Evolutionary conservation across 1,140 invertebrate genomes (phyloP).

Genomic region (Atta texana): DNA sequence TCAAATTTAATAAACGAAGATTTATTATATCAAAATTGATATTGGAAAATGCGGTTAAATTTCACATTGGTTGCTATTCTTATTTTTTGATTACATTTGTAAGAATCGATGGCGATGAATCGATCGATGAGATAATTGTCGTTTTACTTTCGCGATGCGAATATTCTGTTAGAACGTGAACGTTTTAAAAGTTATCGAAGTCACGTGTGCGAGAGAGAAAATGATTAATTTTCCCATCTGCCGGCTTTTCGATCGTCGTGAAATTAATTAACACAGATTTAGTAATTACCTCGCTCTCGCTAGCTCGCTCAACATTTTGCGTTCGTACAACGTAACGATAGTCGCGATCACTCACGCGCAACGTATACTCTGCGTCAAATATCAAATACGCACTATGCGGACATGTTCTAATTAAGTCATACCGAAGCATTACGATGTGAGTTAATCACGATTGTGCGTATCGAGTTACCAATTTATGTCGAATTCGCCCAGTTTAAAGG

Average conservation of each 20-base stretch:
- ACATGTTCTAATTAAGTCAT: conserved; percentile 58
- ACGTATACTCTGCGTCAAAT: conserved; percentile 26
- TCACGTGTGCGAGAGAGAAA: conserved; percentile 62
- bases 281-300: conserved; percentile 71
- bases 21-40: conserved; percentile 27
- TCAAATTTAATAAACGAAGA: conserved; percentile 35
- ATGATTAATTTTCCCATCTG: conserved; percentile 72
- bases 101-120: conserved; percentile 5
- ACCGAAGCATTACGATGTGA: conserved; percentile 47
- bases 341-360: not conserved
- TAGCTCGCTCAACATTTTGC: conserved; percentile 9
- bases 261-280: conserved; percentile 77
- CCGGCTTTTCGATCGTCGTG: conserved; percentile 68
- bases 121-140: not conserved
- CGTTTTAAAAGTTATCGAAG: conserved; percentile 63
- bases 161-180: not conserved
- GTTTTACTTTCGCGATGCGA: conserved; percentile 25
- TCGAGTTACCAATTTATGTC: conserved; percentile 59
- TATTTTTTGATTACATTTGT: not conserved
- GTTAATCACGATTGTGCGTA: conserved; percentile 47
- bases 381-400: conserved; percentile 35
- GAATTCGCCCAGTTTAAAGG: conserved; percentile 51
- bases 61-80: not conserved
- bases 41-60: not conserved
- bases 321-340: conserved; percentile 40